These are phyloP conservation scores for Zosterops pallidus DNA, from an alignment of 2,113 vertebrate species.

Conservation along the genomic window DNA sequence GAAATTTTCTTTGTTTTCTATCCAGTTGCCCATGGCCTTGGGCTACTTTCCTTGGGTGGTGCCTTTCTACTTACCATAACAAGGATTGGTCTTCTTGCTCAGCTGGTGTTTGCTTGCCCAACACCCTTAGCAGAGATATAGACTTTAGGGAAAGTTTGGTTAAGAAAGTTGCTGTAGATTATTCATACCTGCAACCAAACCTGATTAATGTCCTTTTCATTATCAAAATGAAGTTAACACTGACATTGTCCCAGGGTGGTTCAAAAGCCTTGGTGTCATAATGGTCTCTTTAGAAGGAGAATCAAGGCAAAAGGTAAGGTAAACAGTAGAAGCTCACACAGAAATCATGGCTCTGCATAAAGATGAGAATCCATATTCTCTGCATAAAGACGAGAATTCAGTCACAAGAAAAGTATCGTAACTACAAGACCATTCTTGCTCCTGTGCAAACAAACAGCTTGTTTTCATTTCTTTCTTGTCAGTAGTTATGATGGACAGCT, in stretches of 20 bases:
- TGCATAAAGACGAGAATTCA: neutral
- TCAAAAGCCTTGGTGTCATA: neutral
- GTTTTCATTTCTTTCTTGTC: neutral
- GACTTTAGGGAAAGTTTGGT: neutral
- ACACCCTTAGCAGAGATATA: neutral
- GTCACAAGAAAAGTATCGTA: neutral
- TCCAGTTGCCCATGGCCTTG: slow-evolving; percentile 41
- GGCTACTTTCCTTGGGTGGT: slow-evolving; percentile 39
- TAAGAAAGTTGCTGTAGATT: neutral
- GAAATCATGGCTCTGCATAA: neutral
- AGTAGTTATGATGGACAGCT: neutral
- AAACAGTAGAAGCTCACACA: neutral
- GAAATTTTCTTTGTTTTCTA: slow-evolving; percentile 59
- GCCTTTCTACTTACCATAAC: slow-evolving; percentile 18
- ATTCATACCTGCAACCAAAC: neutral
- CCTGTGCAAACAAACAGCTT: neutral
- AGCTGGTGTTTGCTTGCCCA: slow-evolving; percentile 5
- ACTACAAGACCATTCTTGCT: neutral
- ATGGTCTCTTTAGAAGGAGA: neutral
- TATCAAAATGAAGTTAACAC: neutral
- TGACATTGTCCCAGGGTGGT: neutral
- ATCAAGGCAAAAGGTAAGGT: neutral
- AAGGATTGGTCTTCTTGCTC: slow-evolving; percentile 3
- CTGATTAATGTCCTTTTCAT: neutral
- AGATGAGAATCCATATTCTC: neutral